Conservation (phyloP, 1,140 invertebrate species). For the Leptestheria dahalacensis region DNA sequence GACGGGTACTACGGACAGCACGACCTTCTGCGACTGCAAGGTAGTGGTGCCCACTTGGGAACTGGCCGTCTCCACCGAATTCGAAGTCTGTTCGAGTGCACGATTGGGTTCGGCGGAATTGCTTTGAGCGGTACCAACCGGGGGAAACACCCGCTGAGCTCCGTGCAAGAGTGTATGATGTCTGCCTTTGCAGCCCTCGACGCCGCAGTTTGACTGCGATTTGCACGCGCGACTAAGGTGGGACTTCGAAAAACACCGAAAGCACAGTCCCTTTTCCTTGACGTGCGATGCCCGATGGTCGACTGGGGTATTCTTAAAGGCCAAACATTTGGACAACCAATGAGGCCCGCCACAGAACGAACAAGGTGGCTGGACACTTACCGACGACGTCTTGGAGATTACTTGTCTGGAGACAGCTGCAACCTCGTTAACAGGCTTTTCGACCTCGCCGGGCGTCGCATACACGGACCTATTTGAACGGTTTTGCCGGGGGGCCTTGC, state of each 20-base stretch:
- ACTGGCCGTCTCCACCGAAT: no score
- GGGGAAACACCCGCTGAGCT: neutral
- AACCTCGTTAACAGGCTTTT: no score
- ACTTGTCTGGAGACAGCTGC: no score
- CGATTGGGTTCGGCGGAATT: no score
- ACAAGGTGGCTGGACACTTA: no score
- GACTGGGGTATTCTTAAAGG: neutral
- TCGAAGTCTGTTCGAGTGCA: no score
- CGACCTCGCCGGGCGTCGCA: neutral
- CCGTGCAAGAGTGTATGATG: constrained; percentile 3
- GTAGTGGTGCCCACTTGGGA: no score
- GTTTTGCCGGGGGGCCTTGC: neutral
- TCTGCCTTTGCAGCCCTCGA: neutral
- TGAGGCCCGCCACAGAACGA: no score
- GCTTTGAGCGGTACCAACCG: no score
- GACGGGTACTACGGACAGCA: no score
- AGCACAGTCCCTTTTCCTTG: constrained; percentile 1
- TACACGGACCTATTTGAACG: neutral
- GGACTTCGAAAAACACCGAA: neutral
- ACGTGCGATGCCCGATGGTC: neutral
- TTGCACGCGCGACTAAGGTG: constrained; percentile 1
- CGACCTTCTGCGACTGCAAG: no score
- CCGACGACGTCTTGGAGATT: no score
- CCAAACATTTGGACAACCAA: neutral
- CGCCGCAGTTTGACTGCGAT: neutral